Evolutionary conservation across 2,113 vertebrate species (phyloP), one percentile per base, ranked within the genome.

Genomic region (Galeopterus variegatus): DNA sequence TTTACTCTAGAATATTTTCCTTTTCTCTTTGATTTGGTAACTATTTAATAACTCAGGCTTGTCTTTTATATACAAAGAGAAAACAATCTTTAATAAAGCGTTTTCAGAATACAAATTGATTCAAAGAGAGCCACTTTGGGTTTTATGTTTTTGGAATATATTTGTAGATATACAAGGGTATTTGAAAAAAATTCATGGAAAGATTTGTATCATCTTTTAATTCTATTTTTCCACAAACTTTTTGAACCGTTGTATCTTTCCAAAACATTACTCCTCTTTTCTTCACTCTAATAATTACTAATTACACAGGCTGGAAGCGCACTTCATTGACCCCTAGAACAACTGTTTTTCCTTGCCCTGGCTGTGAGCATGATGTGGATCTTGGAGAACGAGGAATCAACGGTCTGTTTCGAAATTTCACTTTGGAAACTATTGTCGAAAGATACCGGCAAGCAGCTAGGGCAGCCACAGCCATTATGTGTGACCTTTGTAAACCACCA

Each of bases 381-480:
- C 99, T 99, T 0, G 99, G 99, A 69, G 99, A 99, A 90, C 99
- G 99, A 21, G 99, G 99, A 90, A 99, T 99, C 98, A 99, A 98
- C 95, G 99, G 99, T 98, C 98, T 99, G 79, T 99, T 99, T 98
- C 99, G 99, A 21, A 99, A 99, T 98, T 99, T 99, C 97, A 99
- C 99, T 4, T 98, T 99, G 99, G 99, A 99, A 98, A 99, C 98
- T 60, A 99, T 99, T 76, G 99, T 99, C 0, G 99, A 99, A 98
- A 99, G 99, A 70, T 99, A 99, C 81, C 98, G 99, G 33, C 99
- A 99, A 98, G 99, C 99, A 26, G 99, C 99, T 14, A 99, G 99
- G 3, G 99, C 99, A 2, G 99, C 99, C 14, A 90, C 99, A 17
- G 99, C 99, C 18, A 99, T 99, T 97, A 99, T 99, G 99, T 99